Base-by-base conservation (phyloP, 1,140 invertebrate species). In the Eriosoma lanigerum region DNA sequence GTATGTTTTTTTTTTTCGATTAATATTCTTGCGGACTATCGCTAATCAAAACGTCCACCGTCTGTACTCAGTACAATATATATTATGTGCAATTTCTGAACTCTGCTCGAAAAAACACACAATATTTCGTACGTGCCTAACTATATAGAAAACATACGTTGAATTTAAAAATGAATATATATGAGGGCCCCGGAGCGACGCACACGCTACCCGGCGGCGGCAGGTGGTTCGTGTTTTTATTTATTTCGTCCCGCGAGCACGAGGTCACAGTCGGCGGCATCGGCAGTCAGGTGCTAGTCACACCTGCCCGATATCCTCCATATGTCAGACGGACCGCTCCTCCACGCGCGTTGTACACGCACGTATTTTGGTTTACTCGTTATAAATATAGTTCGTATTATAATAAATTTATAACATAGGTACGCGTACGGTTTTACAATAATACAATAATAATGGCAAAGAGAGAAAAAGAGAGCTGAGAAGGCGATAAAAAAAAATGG, bases 161-260 rank as follows among this genome's bases (percentile, higher is more conserved):
- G n/a, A n/a, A n/a, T n/a, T n/a, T n/a, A n/a, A n/a, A n/a, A n/a
- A n/a, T n/a, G n/a, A n/a, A n/a, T n/a, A n/a, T 12, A 4, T 32
- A 38, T 48, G 44, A 12, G 44, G 21, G 66, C 17, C 48, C 56
- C 17, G 56, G 13, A 26, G 56, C 54, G 38, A 72, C 38, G 38
- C 54, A 58, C 75, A 78, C 21, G 75, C 56, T 26, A 17, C 38
- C 38, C 75, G 32, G 17, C 21, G 75, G 38, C 10, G 75, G 75
- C 75, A 78, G 75, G 75, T 78, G 75, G 56, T 78, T 62, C 48
- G 75, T 78, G 38, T 78, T 78, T 78, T 78, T 48, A 60, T 78
- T 48, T 19, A 17, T 62, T 46, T 60, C 56, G 24, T 60, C 54
- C 54, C 54, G 44, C 24, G 56, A 78, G 75, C 75, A 62, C 75